A percentile compares a stretch with the other conserved stretches of the same genome.
Conservation (phyloP, 2,113 vertebrate species). For the Psophia crepitans region DNA sequence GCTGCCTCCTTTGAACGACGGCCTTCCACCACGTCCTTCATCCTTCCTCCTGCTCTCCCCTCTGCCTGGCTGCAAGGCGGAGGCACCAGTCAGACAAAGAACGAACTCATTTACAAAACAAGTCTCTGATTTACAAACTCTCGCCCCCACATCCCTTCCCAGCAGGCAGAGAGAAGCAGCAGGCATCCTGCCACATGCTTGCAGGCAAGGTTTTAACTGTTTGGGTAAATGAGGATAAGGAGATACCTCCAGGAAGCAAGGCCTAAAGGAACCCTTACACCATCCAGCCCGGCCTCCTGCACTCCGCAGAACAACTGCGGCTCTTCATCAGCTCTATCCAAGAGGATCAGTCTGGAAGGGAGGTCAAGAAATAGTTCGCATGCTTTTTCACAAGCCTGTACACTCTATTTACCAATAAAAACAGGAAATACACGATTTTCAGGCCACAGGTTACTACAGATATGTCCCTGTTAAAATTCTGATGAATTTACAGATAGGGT, state of each 20-base stretch:
- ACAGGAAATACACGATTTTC: rapidly evolving
- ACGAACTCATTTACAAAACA: background rate
- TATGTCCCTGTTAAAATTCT: background rate
- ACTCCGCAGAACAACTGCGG: background rate
- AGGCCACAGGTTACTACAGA: background rate
- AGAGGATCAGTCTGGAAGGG: background rate
- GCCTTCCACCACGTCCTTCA: background rate
- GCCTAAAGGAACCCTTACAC: background rate
- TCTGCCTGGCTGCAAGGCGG: background rate
- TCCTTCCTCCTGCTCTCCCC: background rate
- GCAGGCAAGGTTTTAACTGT: background rate
- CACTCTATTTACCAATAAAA: background rate
- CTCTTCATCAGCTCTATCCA: background rate
- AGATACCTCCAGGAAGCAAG: background rate
- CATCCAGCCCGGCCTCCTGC: background rate
- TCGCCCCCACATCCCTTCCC: background rate
- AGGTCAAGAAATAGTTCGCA: background rate
- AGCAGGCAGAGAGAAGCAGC: background rate
- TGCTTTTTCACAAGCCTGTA: background rate
- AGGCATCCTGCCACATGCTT: background rate
- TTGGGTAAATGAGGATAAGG: background rate
- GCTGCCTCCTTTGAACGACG: rapidly evolving
- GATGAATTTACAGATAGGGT: background rate
- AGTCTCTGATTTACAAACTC: background rate
- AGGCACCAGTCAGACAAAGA: background rate